These are phyloP conservation scores for Hylaeus anthracinus DNA, from an alignment of 1,140 invertebrate species.

Conservation along the genomic window DNA sequence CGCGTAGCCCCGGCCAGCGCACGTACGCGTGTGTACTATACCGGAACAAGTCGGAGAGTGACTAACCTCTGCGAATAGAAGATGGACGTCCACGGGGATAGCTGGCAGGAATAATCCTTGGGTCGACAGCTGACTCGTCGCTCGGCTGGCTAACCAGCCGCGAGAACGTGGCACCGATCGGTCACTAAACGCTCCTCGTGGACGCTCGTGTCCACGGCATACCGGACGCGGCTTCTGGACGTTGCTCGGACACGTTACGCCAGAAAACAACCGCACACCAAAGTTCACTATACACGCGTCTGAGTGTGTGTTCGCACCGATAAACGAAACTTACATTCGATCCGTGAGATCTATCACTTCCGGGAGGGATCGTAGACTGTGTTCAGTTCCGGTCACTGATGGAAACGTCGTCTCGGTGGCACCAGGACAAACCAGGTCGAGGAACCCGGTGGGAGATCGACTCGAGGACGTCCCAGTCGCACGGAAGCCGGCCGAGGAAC, in stretches of 20 bases:
- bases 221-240: not conserved
- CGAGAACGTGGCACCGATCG: not conserved
- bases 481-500: not conserved
- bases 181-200: slow-evolving; percentile 34
- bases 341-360: too few relatives aligned
- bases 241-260: too few relatives aligned
- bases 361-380: too few relatives aligned
- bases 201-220: slow-evolving; percentile 23
- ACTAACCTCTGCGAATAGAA: slow-evolving; percentile 67
- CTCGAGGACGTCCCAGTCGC: not conserved
- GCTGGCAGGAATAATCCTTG: slow-evolving; percentile 21
- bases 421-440: not conserved
- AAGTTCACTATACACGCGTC: too few relatives aligned
- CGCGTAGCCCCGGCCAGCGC: not conserved
- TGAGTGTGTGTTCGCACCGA: too few relatives aligned
- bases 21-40: slow-evolving; percentile 53
- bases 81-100: slow-evolving; percentile 31
- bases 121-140: slow-evolving; percentile 23
- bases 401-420: not conserved
- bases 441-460: not conserved
- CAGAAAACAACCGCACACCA: too few relatives aligned
- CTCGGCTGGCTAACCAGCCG: not conserved
- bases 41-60: slow-evolving; percentile 60
- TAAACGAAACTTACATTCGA: too few relatives aligned
- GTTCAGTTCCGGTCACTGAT: too few relatives aligned